Evolutionary conservation across 2,797 vertebrate species (phyloP), one percentile per base, ranked within the genome.

Genomic region (Microctenopoma lineatum): DNA sequence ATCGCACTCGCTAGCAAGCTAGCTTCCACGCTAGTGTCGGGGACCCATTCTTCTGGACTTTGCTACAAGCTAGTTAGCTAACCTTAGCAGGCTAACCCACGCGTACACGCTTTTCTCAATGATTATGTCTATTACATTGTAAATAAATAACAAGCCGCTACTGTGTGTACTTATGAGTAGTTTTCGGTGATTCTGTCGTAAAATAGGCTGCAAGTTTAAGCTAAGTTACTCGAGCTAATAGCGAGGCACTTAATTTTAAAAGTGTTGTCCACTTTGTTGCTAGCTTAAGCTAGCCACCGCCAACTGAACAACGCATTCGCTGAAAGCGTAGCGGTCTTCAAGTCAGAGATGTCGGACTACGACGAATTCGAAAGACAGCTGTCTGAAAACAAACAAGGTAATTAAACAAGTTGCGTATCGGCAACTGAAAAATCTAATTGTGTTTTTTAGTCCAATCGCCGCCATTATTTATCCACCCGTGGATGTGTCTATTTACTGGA

Each of bases 361-460:
- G 96, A 97, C 89, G 96, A 97, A 89, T 97, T 97, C 70, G 96
- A 96, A 87, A 94, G 96, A 79, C 96, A 97, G 83, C 93, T 96
- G 36, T 96, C 95, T 61, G 96, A 97, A 89, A 97, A 97, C 82
- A 96, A 96, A 65, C 95, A 96, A 93, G 95, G 95, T 96, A 89
- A 86, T 42, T n/a, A 0, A 34, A 18, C 5, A 4, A 2, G 0
- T 1, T 42, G 0, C n/a, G 39, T 4, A 1, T 2, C 0, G 0
- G 2, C 2, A 4, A 12, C 3, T 15, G 1, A 5, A 63, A 69
- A 47, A 2, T 0, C 3, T 3, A 7, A 1, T 18, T 2, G 2
- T 12, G 4, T 14, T 6, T 38, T 18, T 34, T 0, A 32, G 36
- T 75, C 4, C 21, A 47, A 13, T 18, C 5, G 8, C 12, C 27